Conservation (phyloP, 2,113 vertebrate genomes). For the Microcebus lehilahytsara region DNA sequence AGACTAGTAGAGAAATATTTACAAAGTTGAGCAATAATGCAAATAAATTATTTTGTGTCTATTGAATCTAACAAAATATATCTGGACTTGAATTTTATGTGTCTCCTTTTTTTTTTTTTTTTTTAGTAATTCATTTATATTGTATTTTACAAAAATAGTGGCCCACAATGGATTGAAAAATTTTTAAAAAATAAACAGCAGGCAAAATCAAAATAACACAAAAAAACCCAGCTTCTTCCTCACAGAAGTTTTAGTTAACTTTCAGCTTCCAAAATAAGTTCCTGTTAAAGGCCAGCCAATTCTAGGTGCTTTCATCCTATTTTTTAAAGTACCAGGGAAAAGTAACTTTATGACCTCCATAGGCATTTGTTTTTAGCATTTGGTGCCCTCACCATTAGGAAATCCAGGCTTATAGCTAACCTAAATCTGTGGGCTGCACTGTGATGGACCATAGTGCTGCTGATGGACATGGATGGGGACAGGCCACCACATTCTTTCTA, state of each 20-base stretch:
- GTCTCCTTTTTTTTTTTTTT: background rate
- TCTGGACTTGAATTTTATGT: background rate
- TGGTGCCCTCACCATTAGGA: background rate
- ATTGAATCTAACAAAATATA: background rate
- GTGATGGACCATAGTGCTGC: fast-evolving
- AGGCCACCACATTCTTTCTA: background rate
- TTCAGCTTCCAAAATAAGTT: background rate
- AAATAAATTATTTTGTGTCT: background rate
- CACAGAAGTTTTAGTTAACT: background rate
- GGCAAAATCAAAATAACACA: background rate
- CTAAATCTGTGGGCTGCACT: background rate
- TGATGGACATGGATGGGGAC: background rate
- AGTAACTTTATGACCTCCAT: background rate
- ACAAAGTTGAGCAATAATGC: background rate
- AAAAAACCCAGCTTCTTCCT: background rate
- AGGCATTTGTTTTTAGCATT: background rate
- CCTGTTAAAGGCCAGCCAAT: background rate
- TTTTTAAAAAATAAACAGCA: background rate
- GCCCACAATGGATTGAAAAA: background rate
- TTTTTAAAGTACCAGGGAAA: background rate
- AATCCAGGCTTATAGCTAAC: background rate
- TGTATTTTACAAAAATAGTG: background rate
- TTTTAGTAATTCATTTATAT: background rate
- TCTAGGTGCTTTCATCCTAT: background rate
- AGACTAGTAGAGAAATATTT: background rate